phyloP scores from a whole-genome alignment of 1,140 invertebrate species.

The Lucilia sericata region DNA sequence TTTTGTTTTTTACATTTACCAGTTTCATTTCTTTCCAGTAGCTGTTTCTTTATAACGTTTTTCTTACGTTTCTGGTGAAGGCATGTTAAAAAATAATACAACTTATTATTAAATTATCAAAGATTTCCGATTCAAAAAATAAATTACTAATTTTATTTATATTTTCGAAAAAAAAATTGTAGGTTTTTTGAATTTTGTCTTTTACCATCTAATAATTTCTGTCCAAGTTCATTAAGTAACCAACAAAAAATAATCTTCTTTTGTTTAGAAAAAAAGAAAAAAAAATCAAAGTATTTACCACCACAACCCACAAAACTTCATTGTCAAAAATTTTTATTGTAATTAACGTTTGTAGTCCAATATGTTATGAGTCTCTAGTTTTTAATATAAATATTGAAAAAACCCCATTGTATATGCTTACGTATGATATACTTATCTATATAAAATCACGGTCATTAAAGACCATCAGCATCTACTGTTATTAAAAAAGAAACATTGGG shows the following conservation, averaged over 20 bases:
- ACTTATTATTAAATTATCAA: background rate
- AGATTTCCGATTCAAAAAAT: background rate
- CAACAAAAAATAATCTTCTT: background rate
- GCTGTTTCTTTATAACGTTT: background rate
- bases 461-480: background rate
- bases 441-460: background rate
- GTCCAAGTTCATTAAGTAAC: no score
- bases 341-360: background rate
- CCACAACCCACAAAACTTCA: background rate
- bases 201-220: no score
- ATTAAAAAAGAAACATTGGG: background rate
- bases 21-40: background rate
- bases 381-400: background rate
- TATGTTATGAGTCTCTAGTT: background rate
- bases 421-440: background rate
- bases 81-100: background rate
- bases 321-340: constrained; percentile 1
- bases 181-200: no score
- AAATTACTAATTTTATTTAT: no score
- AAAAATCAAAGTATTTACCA: no score
- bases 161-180: no score
- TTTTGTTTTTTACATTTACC: background rate
- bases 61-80: no score
- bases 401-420: constrained; percentile 5
- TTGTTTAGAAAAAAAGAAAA: background rate